phyloP scores from a whole-genome alignment of 2,888 invertebrate species.

The Adelphocoris suturalis region DNA sequence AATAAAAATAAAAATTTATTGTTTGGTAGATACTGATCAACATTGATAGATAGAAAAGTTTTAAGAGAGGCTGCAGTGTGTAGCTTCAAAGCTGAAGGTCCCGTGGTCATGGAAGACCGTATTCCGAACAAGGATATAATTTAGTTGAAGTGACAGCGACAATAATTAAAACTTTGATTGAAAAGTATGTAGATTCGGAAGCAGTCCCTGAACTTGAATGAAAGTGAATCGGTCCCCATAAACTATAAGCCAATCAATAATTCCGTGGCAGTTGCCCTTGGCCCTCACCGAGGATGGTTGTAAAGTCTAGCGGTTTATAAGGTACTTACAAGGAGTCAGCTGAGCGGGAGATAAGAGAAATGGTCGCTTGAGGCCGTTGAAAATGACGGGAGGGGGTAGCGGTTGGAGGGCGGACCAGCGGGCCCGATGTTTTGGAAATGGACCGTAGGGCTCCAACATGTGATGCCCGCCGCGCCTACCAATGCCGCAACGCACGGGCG shows the following conservation, averaged over 20 bases:
- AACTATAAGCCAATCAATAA: constrained; percentile 9
- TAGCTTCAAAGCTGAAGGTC: no score
- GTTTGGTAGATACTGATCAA: no score
- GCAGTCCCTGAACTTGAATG: background rate
- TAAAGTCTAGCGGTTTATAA: constrained; percentile 14
- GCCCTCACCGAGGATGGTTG: background rate
- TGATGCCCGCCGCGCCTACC: constrained; percentile 46
- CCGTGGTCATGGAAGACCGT: no score
- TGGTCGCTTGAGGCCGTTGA: constrained; percentile 63
- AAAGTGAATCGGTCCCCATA: background rate
- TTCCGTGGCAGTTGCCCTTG: background rate
- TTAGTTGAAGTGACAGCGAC: background rate
- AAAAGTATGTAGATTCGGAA: background rate
- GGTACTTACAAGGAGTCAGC: constrained; percentile 51
- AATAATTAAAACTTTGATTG: background rate
- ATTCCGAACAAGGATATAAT: no score
- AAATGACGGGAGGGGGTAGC: background rate
- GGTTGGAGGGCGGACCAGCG: constrained; percentile 4
- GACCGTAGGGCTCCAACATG: constrained; percentile 35
- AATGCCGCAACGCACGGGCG: background rate
- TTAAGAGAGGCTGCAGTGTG: no score
- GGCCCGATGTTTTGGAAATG: constrained; percentile 64
- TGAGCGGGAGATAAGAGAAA: constrained; percentile 66
- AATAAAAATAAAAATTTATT: no score
- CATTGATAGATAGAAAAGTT: no score